Evolutionary conservation across 2,888 invertebrate species (phyloP).

Genomic region (Morpho deidamia): DNA sequence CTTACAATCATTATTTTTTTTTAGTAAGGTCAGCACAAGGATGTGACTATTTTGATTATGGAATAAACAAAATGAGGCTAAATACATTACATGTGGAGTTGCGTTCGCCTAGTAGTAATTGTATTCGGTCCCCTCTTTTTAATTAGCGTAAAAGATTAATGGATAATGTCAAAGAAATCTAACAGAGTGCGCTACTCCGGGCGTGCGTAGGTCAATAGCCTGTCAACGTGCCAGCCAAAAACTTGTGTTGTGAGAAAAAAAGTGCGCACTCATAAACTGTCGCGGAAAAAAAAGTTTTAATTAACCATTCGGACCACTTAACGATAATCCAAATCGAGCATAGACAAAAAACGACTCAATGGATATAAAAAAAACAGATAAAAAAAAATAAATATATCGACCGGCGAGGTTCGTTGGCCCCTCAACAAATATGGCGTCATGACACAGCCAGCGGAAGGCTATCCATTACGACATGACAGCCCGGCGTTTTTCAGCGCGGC

Average conservation of each 20-base stretch:
- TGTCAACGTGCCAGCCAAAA: constrained; percentile 11
- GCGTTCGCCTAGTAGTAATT: background rate
- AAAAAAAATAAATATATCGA: constrained; percentile 29
- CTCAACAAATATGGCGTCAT: constrained; percentile 44
- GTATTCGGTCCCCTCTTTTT: constrained; percentile 1
- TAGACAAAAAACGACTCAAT: constrained; percentile 18
- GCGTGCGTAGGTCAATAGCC: constrained; percentile 11
- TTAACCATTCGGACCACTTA: constrained; percentile 16
- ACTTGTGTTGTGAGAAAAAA: background rate
- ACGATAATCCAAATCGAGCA: constrained; percentile 15
- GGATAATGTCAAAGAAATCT: background rate
- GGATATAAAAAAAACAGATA: constrained; percentile 20
- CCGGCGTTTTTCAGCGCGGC: constrained; percentile 57
- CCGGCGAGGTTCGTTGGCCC: constrained; percentile 46
- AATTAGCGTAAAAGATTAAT: constrained; percentile 6
- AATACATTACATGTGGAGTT: background rate
- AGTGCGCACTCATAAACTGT: constrained; percentile 12
- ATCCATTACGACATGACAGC: constrained; percentile 68
- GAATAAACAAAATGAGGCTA: background rate
- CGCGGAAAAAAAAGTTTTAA: constrained; percentile 15
- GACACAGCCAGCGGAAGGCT: constrained; percentile 42
- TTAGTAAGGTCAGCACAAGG: too few relatives aligned
- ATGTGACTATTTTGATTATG: too few relatives aligned
- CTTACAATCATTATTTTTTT: too few relatives aligned
- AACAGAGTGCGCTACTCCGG: background rate